Percentiles rank a stretch among this genome's conserved stretches.
Conservation (phyloP, 2,797 vertebrate species). For the Sciurus carolinensis region DNA sequence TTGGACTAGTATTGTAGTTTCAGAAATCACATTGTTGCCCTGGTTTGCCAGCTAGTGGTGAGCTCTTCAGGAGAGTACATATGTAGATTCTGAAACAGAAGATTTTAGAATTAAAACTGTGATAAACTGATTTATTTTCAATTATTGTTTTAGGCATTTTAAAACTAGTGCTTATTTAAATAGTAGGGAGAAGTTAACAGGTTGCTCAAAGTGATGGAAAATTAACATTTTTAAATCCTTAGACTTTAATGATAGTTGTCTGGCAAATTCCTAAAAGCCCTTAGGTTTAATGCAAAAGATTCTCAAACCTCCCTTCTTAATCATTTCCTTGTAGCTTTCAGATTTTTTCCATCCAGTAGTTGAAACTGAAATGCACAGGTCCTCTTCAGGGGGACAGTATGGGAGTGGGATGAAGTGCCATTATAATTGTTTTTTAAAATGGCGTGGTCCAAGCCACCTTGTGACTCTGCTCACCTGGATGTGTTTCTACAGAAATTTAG, state of each 20-base stretch:
- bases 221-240: neutral
- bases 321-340: neutral
- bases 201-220: neutral
- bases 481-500: constrained; percentile 87
- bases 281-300: neutral
- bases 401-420: neutral
- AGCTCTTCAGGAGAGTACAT: neutral
- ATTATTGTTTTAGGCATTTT: neutral
- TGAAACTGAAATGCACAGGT: neutral
- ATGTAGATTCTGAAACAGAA: constrained; percentile 40
- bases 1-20: neutral
- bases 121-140: neutral
- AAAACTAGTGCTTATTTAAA: constrained; percentile 11
- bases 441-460: constrained; percentile 84
- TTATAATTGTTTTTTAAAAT: neutral
- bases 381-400: neutral
- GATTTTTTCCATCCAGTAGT: neutral
- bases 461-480: constrained; percentile 88
- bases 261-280: constrained; percentile 5
- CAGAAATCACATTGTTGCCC: neutral
- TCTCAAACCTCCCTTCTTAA: neutral
- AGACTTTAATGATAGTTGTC: neutral
- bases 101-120: neutral
- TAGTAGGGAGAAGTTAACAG: neutral
- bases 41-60: neutral